phyloP scores from a whole-genome alignment of 1,140 invertebrate genomes.

The Diabrotica undecimpunctata region DNA sequence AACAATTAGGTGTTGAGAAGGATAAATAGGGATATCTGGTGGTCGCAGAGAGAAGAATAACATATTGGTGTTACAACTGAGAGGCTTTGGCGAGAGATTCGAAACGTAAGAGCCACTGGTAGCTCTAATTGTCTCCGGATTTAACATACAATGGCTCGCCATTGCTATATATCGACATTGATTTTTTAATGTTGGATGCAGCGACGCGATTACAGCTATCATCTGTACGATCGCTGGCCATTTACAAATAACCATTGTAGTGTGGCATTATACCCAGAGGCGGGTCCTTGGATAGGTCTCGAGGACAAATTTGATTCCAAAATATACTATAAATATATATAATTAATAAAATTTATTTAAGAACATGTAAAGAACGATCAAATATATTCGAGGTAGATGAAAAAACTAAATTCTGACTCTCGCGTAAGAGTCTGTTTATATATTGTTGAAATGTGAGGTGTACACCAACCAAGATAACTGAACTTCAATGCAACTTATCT shows the following conservation, averaged over 20 bases:
- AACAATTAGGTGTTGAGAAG: not conserved
- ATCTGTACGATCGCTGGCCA: not conserved
- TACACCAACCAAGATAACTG: too few relatives aligned
- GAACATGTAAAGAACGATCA: too few relatives aligned
- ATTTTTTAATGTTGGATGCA: constrained; percentile 3
- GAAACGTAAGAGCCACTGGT: not conserved
- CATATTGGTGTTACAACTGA: not conserved
- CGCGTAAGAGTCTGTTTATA: too few relatives aligned
- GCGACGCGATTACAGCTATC: constrained; percentile 1
- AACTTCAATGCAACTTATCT: too few relatives aligned
- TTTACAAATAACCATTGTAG: constrained; percentile 2
- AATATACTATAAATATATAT: too few relatives aligned
- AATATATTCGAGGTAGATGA: too few relatives aligned
- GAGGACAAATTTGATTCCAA: too few relatives aligned
- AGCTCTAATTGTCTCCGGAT: not conserved
- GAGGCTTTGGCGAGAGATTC: not conserved
- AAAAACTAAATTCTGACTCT: too few relatives aligned
- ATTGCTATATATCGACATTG: constrained; percentile 2
- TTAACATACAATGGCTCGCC: not conserved
- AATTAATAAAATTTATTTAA: too few relatives aligned
- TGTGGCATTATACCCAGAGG: not conserved
- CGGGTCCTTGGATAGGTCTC: not conserved
- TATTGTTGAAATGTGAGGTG: too few relatives aligned
- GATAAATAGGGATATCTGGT: not conserved
- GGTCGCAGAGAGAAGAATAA: not conserved